Conservation (phyloP, 2,888 invertebrate genomes). For the Agonum fuliginosum region DNA sequence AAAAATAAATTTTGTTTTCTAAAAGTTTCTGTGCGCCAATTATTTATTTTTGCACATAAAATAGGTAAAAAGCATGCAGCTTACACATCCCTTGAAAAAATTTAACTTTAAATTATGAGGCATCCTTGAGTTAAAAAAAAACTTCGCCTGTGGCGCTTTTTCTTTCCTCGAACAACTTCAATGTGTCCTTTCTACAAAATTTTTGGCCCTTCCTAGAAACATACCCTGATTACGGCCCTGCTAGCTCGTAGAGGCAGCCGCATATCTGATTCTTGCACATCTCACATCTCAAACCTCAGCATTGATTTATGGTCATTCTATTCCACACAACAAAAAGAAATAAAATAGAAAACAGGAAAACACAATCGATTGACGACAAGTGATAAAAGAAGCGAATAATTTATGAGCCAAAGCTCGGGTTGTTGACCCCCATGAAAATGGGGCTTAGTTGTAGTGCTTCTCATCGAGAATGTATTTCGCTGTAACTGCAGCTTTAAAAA, state of each 20-base stretch:
- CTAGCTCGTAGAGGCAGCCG: background rate
- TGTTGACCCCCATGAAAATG: conserved; percentile 1
- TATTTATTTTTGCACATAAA: no score
- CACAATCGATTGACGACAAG: conserved; percentile 30
- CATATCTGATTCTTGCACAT: background rate
- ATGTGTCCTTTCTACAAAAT: no score
- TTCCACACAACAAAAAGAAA: conserved; percentile 7
- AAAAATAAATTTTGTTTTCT: no score
- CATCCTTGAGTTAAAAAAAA: no score
- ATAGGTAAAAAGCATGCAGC: no score
- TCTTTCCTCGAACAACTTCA: no score
- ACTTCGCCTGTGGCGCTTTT: no score
- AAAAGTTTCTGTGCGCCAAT: no score
- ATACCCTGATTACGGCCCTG: no score
- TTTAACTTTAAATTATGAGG: no score
- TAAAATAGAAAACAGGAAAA: conserved; percentile 25
- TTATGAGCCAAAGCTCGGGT: conserved; percentile 20
- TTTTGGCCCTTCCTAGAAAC: no score
- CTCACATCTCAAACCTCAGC: background rate
- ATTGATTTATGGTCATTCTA: conserved; percentile 32
- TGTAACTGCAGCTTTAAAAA: background rate
- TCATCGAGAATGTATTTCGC: background rate
- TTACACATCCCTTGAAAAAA: no score
- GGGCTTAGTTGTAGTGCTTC: background rate
- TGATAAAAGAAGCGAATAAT: conserved; percentile 37